A percentile compares a stretch with the other conserved stretches of the same genome.
These are phyloP conservation scores for Cephus spinipes DNA, from an alignment of 2,888 invertebrate genomes.

Conservation along the genomic window DNA sequence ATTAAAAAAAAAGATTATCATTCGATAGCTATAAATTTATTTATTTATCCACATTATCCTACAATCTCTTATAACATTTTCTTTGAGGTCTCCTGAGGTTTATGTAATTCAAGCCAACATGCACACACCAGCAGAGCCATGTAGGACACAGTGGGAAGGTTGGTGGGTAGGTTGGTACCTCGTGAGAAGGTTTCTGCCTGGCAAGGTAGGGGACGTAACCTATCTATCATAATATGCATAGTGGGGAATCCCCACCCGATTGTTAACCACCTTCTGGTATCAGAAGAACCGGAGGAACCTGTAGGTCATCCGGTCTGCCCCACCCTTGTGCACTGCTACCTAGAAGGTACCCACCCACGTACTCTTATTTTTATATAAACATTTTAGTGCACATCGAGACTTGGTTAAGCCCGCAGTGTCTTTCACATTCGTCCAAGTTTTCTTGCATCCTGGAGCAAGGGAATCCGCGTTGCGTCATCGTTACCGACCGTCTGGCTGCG, in stretches of 20 bases:
- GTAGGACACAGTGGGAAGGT: not conserved
- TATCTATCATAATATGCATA: constrained; percentile 1
- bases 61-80: not conserved
- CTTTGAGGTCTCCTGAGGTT: not conserved
- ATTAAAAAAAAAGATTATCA: not conserved
- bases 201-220: constrained; percentile 16
- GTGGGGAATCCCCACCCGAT: constrained; percentile 18
- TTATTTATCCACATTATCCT: not conserved
- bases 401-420: constrained; percentile 41
- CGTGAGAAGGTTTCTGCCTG: constrained; percentile 7
- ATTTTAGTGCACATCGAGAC: constrained; percentile 51
- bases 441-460: not conserved
- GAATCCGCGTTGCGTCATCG: not conserved
- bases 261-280: not conserved
- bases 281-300: not conserved
- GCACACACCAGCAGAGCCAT: not conserved
- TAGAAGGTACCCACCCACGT: not conserved
- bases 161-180: not conserved
- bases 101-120: not conserved
- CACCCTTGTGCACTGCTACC: not conserved
- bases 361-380: constrained; percentile 54
- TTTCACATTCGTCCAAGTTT: not conserved
- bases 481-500: not conserved
- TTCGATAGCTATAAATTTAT: not conserved
- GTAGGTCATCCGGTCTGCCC: not conserved